These are phyloP conservation scores for Microplitis manilae DNA, from an alignment of 2,888 invertebrate species.

Conservation along the genomic window DNA sequence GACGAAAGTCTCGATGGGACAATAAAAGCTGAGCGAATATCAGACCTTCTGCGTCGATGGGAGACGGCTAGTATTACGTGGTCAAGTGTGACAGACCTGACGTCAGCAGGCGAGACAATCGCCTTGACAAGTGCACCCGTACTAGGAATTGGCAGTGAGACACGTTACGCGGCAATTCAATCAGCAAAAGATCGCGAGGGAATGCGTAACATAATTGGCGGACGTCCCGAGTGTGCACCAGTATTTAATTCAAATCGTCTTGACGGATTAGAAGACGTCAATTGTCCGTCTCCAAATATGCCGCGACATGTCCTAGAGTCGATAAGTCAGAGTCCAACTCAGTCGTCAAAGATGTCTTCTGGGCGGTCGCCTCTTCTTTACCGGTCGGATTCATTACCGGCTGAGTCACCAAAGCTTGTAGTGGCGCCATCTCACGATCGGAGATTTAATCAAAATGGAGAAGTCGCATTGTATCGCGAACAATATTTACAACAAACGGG, in stretches of 20 bases:
- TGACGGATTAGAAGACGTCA: conserved; percentile 64
- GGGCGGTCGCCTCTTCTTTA: no score
- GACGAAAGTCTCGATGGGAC: conserved; percentile 82
- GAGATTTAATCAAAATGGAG: conserved; percentile 50
- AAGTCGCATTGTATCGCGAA: conserved; percentile 59
- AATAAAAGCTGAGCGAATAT: conserved; percentile 79
- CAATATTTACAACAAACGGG: conserved; percentile 66
- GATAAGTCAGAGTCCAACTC: conserved; percentile 68
- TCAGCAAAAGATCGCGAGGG: conserved; percentile 66
- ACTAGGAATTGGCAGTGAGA: conserved; percentile 38
- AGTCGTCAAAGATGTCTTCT: conserved; percentile 53
- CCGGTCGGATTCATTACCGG: conserved; percentile 58
- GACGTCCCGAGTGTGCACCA: conserved; percentile 67
- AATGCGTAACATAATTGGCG: conserved; percentile 67
- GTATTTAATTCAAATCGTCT: conserved; percentile 65
- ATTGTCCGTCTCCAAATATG: conserved; percentile 64
- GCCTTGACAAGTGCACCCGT: conserved; percentile 33
- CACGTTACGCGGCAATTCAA: conserved; percentile 50
- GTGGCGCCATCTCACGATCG: conserved; percentile 55
- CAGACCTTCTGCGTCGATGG: conserved; percentile 82
- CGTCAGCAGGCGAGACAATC: conserved; percentile 43
- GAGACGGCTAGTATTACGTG: conserved; percentile 79
- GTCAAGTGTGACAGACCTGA: conserved; percentile 60
- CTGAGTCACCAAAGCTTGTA: conserved; percentile 56
- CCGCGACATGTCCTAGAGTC: conserved; percentile 67